A percentile compares a stretch with the other conserved stretches of the same genome.
Conservation (phyloP, 2,113 vertebrate species). For the Sorex fumeus region DNA sequence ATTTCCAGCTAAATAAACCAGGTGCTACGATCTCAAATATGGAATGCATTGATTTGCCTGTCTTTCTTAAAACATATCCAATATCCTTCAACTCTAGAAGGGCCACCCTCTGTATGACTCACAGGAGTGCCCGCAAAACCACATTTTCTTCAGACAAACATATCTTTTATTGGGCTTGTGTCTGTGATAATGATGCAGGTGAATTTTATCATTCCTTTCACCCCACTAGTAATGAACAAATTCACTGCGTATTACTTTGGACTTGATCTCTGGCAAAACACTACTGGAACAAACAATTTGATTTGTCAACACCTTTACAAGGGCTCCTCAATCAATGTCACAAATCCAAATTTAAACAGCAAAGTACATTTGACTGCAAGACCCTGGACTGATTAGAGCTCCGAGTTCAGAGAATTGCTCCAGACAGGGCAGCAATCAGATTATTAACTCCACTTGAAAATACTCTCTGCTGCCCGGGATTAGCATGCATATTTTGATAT, state of each 20-base stretch:
- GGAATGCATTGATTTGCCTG: slow-evolving; percentile 42
- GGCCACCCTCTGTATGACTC: slow-evolving; percentile 71
- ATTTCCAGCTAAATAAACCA: slow-evolving; percentile 34
- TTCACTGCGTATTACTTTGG: slow-evolving; percentile 99
- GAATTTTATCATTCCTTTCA: slow-evolving; percentile 94
- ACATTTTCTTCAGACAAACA: slow-evolving; percentile 86
- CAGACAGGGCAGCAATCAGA: slow-evolving; percentile 99
- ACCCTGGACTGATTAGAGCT: slow-evolving; percentile 99
- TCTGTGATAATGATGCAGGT: slow-evolving; percentile 91
- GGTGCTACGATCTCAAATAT: slow-evolving; percentile 31
- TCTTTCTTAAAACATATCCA: slow-evolving; percentile 78
- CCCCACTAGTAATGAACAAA: slow-evolving; percentile 99
- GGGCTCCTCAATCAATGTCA: slow-evolving; percentile 99
- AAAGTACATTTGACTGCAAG: slow-evolving; percentile 99
- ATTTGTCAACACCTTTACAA: slow-evolving; percentile 99
- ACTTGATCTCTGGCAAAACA: slow-evolving; percentile 99
- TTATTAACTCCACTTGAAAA: slow-evolving; percentile 99
- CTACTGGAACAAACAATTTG: slow-evolving; percentile 99
- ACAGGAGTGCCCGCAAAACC: slow-evolving; percentile 68
- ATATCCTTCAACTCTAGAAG: slow-evolving; percentile 61
- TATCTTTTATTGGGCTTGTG: slow-evolving; percentile 88
- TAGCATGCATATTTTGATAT: slow-evolving; percentile 99
- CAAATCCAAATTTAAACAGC: slow-evolving; percentile 99
- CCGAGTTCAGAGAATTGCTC: slow-evolving; percentile 98
- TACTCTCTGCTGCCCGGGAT: slow-evolving; percentile 96